Evolutionary conservation across 2,113 vertebrate genomes (phyloP).

Genomic region (Cryptoleucopteryx plumbea): DNA sequence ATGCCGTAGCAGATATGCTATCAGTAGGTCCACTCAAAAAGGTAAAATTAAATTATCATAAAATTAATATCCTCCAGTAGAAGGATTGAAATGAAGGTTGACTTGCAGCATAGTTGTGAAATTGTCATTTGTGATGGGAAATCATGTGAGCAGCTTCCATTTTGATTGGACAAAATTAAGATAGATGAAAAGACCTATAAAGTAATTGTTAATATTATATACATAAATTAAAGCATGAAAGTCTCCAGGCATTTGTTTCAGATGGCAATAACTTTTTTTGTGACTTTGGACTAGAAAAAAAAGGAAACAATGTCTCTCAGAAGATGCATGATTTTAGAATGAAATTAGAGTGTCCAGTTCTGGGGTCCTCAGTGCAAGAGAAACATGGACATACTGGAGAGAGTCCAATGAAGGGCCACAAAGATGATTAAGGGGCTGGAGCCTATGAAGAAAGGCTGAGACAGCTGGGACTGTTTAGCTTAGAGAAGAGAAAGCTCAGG

Average conservation of each 20-base stretch:
- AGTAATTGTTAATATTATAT: neutral
- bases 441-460: neutral
- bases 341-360: neutral
- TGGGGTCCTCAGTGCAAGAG: neutral
- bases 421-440: neutral
- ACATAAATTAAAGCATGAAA: neutral
- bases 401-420: neutral
- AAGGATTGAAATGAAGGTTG: neutral
- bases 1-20: neutral
- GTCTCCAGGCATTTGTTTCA: neutral
- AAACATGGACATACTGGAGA: neutral
- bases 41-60: neutral
- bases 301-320: neutral
- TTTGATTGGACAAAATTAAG: neutral
- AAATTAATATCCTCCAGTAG: neutral
- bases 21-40: neutral
- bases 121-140: neutral
- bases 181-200: neutral
- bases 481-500: neutral
- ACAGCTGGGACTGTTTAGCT: neutral
- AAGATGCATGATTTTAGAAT: neutral
- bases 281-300: neutral
- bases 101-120: neutral
- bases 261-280: neutral
- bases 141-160: neutral